Conservation (phyloP, 2,113 vertebrate species). For the Cavia porcellus region DNA sequence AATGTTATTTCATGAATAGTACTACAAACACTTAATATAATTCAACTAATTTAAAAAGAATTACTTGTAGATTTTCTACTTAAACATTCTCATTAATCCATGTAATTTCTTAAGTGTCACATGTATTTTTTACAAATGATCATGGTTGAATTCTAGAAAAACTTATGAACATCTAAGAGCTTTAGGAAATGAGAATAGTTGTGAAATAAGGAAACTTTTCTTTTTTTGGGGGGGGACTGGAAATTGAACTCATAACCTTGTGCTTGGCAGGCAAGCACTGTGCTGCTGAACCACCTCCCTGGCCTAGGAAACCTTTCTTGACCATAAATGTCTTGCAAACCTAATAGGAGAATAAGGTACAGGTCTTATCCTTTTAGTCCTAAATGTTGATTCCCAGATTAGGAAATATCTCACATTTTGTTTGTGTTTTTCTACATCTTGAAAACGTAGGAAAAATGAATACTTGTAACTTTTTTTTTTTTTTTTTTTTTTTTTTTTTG, state of each 20-base stretch:
- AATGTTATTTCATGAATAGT: constrained; percentile 54
- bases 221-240: neutral
- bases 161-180: constrained; percentile 17
- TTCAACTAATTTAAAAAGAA: neutral
- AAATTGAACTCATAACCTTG: no score
- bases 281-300: no score
- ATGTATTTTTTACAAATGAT: neutral
- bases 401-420: neutral
- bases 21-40: neutral
- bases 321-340: neutral
- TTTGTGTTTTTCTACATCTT: constrained; percentile 5
- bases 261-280: no score
- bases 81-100: constrained; percentile 34
- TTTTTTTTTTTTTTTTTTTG: no score
- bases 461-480: neutral
- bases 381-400: neutral
- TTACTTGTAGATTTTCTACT: neutral
- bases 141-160: constrained; percentile 5
- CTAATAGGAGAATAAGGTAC: neutral
- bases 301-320: neutral
- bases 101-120: constrained; percentile 6
- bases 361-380: neutral
- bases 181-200: neutral
- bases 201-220: neutral
- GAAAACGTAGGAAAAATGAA: neutral